Percentiles rank a stretch among this genome's conserved stretches.
Conservation (phyloP, 2,797 vertebrate species). For the Cetoscarus ocellatus region DNA sequence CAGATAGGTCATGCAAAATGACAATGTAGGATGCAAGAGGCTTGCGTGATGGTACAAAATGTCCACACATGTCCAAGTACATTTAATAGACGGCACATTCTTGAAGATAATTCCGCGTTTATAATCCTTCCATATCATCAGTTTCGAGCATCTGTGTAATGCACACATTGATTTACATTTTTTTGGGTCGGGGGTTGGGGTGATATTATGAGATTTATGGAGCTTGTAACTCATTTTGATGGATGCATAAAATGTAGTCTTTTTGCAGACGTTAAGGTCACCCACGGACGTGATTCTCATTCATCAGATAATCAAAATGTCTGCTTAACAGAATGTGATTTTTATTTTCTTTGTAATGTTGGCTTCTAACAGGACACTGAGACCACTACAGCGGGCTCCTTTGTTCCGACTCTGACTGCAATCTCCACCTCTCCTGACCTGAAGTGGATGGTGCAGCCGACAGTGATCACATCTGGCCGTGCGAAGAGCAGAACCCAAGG, state of each 20-base stretch:
- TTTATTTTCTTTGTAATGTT: slow-evolving; percentile 43
- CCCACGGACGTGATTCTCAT: slow-evolving; percentile 9
- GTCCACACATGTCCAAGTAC: slow-evolving; percentile 14
- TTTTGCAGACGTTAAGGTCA: slow-evolving; percentile 62
- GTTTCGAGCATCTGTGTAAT: slow-evolving; percentile 5
- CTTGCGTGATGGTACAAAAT: slow-evolving; percentile 5
- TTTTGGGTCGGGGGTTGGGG: background rate
- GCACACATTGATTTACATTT: no score
- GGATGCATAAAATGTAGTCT: slow-evolving; percentile 27
- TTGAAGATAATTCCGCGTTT: slow-evolving; percentile 9
- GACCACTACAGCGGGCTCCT: slow-evolving; percentile 82
- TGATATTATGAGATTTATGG: slow-evolving; percentile 8
- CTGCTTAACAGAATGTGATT: slow-evolving; percentile 28
- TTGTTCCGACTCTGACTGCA: slow-evolving; percentile 92
- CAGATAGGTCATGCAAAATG: slow-evolving; percentile 1
- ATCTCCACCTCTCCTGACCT: slow-evolving; percentile 89
- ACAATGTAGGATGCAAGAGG: background rate
- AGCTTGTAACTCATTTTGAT: slow-evolving; percentile 7
- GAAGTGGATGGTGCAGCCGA: slow-evolving; percentile 91
- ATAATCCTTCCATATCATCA: slow-evolving; percentile 3
- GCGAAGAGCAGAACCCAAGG: slow-evolving; percentile 81
- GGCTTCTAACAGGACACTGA: slow-evolving; percentile 84
- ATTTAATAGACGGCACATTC: slow-evolving; percentile 23
- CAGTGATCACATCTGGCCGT: slow-evolving; percentile 85
- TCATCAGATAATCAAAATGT: slow-evolving; percentile 37